Base-by-base conservation (phyloP, 2,113 vertebrate species). In the Perca fluviatilis region DNA sequence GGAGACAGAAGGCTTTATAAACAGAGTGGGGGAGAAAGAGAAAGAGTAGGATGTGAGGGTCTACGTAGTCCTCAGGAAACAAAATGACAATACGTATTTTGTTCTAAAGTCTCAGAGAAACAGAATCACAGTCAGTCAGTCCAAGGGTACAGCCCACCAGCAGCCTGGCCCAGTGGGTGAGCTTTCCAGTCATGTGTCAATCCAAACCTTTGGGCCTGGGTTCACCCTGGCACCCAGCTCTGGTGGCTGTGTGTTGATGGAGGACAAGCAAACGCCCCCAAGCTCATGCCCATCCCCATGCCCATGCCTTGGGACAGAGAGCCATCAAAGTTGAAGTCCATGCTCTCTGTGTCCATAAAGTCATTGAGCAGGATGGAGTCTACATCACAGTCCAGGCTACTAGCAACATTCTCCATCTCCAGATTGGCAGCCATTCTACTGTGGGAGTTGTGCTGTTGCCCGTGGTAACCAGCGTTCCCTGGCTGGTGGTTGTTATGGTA, bases 341-440 rank as follows among this genome's bases (percentile, higher is more conserved):
- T 97, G 92, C 96, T 96, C 0, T 99, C 97, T 0, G 96, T 97
- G 95, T 98, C 97, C 97, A 99, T 98, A 82, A 98, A 98, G 94
- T 99, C 98, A 87, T 96, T 98, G 84, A 99, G 97, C 88, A 99
- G 97, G 90, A 99, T 97, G 5, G 98, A 98, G 94, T 99, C 98
- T 68, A 98, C 97, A 0, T 99, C 97, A 54, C 97, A 98, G 95
- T 99, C 98, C 83, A 98, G 92, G 89, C 95, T 96, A 90, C 96
- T 96, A 0, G 96, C 96, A 89, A 96, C 95, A 90, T 97, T 96
- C 86, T 98, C 98, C 88, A 98, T 95, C 93, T 98, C 97, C 90
- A 98, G 92, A 80, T 96, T 96, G 78, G 96, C 94, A 51, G 96
- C 96, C 93, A 98, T 96, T 93, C 97, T 95, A 90, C 96, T 96